phyloP scores from a whole-genome alignment of 2,797 vertebrate genomes.

The Clarias pachynema region DNA sequence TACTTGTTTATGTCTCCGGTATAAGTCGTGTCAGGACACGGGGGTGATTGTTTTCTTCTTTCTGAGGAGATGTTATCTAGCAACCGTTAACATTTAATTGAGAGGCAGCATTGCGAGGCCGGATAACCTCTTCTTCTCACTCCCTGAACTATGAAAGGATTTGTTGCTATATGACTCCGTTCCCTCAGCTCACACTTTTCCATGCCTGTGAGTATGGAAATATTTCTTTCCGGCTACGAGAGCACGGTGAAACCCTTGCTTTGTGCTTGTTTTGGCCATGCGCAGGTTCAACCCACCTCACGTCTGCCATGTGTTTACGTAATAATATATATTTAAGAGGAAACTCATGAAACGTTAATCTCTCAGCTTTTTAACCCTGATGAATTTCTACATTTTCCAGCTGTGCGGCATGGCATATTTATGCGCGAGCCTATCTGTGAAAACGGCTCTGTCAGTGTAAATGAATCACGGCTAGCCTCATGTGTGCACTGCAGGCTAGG shows the following conservation, averaged over 20 bases:
- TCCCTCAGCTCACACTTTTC: constrained; percentile 69
- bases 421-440: constrained; percentile 68
- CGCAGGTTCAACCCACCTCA: constrained; percentile 57
- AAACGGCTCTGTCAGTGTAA: constrained; percentile 74
- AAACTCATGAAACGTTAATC: constrained; percentile 77
- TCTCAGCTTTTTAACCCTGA: constrained; percentile 73
- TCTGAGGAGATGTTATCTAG: constrained; percentile 41
- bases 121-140: constrained; percentile 48
- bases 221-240: background rate
- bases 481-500: constrained; percentile 47
- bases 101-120: constrained; percentile 9
- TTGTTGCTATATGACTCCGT: constrained; percentile 52
- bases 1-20: constrained; percentile 52
- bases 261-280: constrained; percentile 75
- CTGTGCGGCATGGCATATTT: constrained; percentile 75
- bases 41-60: constrained; percentile 58
- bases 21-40: constrained; percentile 51
- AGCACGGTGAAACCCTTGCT: constrained; percentile 64
- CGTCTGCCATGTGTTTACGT: constrained; percentile 71
- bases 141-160: constrained; percentile 46
- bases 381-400: constrained; percentile 78
- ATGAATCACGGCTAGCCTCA: constrained; percentile 65
- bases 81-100: constrained; percentile 39
- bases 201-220: constrained; percentile 69
- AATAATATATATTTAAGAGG: constrained; percentile 76